Conservation (phyloP, 2,888 invertebrate species). For the Cephus pulcher region DNA sequence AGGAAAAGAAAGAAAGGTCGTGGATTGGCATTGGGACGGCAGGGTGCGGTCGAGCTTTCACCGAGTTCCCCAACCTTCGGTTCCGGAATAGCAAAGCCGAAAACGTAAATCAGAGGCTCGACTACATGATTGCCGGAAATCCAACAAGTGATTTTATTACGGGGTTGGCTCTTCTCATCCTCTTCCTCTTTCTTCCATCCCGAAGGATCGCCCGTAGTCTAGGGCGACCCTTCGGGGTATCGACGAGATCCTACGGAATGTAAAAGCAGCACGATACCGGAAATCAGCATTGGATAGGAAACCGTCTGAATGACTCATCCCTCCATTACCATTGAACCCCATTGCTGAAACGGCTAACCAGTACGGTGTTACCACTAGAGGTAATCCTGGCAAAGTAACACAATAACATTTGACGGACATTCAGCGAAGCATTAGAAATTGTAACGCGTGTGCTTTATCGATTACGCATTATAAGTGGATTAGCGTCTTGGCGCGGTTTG, state of each 20-base stretch:
- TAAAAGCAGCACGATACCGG: constrained; percentile 11
- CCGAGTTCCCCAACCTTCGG: neutral
- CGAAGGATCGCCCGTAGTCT: constrained; percentile 10
- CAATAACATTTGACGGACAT: neutral
- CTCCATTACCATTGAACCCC: neutral
- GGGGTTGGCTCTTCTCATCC: constrained; percentile 29
- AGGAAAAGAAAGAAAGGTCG: neutral
- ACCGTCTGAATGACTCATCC: neutral
- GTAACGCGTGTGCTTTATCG: neutral
- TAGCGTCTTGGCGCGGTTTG: neutral
- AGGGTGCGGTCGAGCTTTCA: neutral
- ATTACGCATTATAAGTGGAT: neutral
- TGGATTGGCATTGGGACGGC: neutral
- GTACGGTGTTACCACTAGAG: neutral
- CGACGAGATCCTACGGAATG: constrained; percentile 29
- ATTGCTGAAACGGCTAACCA: neutral
- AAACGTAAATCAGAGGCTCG: constrained; percentile 45
- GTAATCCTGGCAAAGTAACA: neutral
- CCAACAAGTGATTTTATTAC: constrained; percentile 57
- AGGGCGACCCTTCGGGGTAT: constrained; percentile 32
- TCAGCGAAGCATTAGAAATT: neutral
- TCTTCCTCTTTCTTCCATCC: constrained; percentile 25
- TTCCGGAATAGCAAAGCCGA: constrained; percentile 18
- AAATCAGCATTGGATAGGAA: neutral
- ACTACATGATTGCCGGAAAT: constrained; percentile 42